Base-by-base conservation (phyloP, 1,140 invertebrate species). In the Neuroterus valhalla region DNA sequence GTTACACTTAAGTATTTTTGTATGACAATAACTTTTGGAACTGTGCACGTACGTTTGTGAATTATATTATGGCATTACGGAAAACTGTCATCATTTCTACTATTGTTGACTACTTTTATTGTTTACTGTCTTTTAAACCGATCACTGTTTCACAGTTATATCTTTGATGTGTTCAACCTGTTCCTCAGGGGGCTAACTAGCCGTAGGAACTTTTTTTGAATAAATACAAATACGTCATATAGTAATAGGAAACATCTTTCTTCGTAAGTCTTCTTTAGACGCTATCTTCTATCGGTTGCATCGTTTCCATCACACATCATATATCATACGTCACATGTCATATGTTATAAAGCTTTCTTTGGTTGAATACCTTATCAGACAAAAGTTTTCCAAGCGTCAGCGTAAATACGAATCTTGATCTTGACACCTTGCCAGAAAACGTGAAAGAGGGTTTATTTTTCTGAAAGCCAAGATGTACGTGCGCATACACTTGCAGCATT, bases 341-440 rank as follows among this genome's bases (percentile, higher is more conserved):
- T 50, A 48, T 62, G 62, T 74, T 75, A 75, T 71, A 73, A 48
- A 55, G 55, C 38, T 55, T 72, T 73, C 73, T 77, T 72, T 23
- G 21, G 75, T 72, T 72, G 70, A 73, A 72, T 62, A 62, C 68
- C 69, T 55, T 66, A 74, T 50, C 17, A 66, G 68, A 50, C 55
- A 72, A 62, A 62, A 76, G 75, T 81, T 81, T 76, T 74, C 77
- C 75, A 79, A 78, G 73, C 75, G 78, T 79, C 80, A 81, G 80
- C 78, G 75, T 71, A 81, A 79, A 81, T 79, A 79, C 71, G 69
- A 70, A 71, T 77, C 75, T 78, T 77, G 77, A 81, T 81, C 79
- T 75, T 72, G 23, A 50, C 70, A 70, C 70, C 70, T 76, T 78
- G 77, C 79, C 74, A 81, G 76, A 77, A 76, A 71, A 19, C 46